Conservation (phyloP, 2,113 vertebrate genomes). For the Dasyurus viverrinus region DNA sequence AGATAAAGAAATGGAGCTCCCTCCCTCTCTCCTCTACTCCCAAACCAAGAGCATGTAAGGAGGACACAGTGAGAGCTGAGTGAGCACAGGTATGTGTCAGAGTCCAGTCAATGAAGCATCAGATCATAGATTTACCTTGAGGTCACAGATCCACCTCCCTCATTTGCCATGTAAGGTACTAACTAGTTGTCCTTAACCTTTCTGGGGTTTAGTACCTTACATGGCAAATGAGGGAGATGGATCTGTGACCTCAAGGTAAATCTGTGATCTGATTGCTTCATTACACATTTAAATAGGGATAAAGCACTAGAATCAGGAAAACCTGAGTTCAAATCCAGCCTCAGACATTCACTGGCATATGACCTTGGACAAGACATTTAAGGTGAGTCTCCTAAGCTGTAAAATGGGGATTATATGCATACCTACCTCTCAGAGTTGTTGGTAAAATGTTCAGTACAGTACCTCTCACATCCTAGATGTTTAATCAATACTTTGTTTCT, state of each 20-base stretch:
- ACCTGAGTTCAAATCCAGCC: constrained; percentile 29
- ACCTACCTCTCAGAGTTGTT: neutral
- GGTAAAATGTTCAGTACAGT: neutral
- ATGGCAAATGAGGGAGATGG: neutral
- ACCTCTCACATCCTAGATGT: neutral
- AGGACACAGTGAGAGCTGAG: no score
- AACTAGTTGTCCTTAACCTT: no score
- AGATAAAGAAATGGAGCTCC: neutral
- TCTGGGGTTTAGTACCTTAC: neutral
- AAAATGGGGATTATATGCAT: neutral
- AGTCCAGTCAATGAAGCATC: neutral
- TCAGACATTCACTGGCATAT: neutral
- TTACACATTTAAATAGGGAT: neutral
- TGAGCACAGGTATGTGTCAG: neutral
- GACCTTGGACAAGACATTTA: neutral
- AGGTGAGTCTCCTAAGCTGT: constrained; percentile 20
- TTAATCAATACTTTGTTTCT: neutral
- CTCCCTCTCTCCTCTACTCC: no score
- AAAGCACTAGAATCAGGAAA: neutral
- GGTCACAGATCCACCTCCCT: neutral
- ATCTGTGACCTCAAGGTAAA: neutral
- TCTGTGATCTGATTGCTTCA: neutral
- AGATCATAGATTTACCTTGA: neutral
- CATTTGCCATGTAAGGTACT: neutral
- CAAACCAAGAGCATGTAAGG: neutral